Percentiles rank a stretch among this genome's conserved stretches.
These are phyloP conservation scores for Thereva unica DNA, from an alignment of 2,888 invertebrate species.

Conservation along the genomic window DNA sequence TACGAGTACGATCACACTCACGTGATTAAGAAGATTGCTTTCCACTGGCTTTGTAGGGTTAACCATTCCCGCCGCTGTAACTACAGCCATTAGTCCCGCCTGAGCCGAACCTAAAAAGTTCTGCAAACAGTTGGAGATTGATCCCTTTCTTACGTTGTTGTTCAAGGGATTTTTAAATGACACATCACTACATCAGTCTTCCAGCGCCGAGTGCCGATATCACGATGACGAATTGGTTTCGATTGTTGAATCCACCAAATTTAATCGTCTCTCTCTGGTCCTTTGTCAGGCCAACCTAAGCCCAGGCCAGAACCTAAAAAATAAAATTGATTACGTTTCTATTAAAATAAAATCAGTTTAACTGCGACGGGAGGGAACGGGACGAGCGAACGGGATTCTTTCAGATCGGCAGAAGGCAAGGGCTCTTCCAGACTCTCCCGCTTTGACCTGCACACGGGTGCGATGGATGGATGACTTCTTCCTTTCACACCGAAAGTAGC, in stretches of 20 bases:
- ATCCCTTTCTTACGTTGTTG: conserved; percentile 1
- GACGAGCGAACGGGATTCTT: neutral
- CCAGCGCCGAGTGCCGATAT: conserved; percentile 28
- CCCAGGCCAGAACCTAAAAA: conserved; percentile 34
- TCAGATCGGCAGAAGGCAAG: neutral
- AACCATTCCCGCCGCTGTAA: too few relatives aligned
- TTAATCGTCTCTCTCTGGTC: conserved; percentile 40
- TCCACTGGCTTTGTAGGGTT: too few relatives aligned
- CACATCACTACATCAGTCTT: conserved; percentile 9
- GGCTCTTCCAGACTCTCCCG: neutral
- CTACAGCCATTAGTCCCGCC: too few relatives aligned
- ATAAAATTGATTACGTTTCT: conserved; percentile 43
- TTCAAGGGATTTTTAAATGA: conserved; percentile 9
- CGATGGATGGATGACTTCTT: conserved; percentile 32
- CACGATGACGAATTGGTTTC: conserved; percentile 42
- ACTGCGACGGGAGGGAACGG: neutral
- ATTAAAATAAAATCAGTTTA: conserved; percentile 42
- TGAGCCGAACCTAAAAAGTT: too few relatives aligned
- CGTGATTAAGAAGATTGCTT: neutral
- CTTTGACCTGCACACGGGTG: conserved; percentile 17
- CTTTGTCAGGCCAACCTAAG: conserved; percentile 20
- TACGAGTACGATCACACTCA: neutral
- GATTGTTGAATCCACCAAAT: conserved; percentile 37
- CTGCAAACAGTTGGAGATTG: neutral
- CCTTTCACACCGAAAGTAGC: conserved; percentile 34